Conservation (phyloP, 2,888 invertebrate genomes). For the Drosophila cognata region DNA sequence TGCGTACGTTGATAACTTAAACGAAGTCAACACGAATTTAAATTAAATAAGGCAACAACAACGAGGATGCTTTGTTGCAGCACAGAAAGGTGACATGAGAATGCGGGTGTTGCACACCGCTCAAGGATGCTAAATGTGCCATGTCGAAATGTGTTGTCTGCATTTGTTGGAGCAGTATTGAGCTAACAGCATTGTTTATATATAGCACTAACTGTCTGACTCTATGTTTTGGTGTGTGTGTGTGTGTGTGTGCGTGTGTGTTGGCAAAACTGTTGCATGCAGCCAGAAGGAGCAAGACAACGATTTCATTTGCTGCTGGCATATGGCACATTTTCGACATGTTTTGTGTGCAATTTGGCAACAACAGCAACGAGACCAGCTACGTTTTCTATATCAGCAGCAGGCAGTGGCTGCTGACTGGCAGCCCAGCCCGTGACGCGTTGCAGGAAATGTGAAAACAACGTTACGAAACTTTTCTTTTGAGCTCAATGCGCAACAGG, state of each 20-base stretch:
- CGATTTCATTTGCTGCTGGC: slow-evolving; percentile 70
- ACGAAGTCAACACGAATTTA: slow-evolving; percentile 49
- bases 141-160: slow-evolving; percentile 75
- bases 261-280: slow-evolving; percentile 76
- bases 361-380: slow-evolving; percentile 56
- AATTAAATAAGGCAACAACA: slow-evolving; percentile 59
- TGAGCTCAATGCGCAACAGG: slow-evolving; percentile 75
- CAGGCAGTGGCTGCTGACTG: slow-evolving; percentile 59
- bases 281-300: slow-evolving; percentile 50
- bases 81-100: neutral
- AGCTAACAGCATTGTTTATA: slow-evolving; percentile 56
- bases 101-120: slow-evolving; percentile 53
- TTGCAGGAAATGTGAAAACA: slow-evolving; percentile 81
- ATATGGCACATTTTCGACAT: slow-evolving; percentile 81
- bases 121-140: slow-evolving; percentile 81
- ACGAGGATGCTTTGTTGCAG: slow-evolving; percentile 12
- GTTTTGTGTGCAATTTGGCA: slow-evolving; percentile 79
- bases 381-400: slow-evolving; percentile 39
- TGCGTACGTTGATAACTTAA: slow-evolving; percentile 60
- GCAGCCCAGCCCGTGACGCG: slow-evolving; percentile 60
- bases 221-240: slow-evolving; percentile 4
- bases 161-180: slow-evolving; percentile 54
- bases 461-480: slow-evolving; percentile 79
- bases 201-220: slow-evolving; percentile 31
- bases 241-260: slow-evolving; percentile 26